Percentiles rank a stretch among this genome's conserved stretches.
These are phyloP conservation scores for Phyllostomus hastatus DNA, from an alignment of 2,113 vertebrate species.

Conservation along the genomic window DNA sequence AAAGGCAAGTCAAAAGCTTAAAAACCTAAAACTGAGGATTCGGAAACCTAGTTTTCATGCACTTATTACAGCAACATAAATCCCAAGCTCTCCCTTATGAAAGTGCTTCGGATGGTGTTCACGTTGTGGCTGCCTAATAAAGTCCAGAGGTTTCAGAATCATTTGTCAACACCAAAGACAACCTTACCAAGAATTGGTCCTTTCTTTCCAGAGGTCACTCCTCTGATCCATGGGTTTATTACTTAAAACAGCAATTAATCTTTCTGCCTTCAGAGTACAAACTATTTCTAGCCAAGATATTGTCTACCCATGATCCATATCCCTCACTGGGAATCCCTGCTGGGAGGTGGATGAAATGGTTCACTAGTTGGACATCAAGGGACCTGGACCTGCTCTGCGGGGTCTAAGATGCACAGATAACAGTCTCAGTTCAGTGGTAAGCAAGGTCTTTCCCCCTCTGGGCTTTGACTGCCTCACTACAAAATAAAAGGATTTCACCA, in stretches of 20 bases:
- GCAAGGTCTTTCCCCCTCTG: not conserved
- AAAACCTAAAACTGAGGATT: not conserved
- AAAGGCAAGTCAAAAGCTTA: slow-evolving; percentile 6
- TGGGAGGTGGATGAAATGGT: not conserved
- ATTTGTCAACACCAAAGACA: slow-evolving; percentile 58
- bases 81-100: not conserved
- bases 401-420: not conserved
- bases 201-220: slow-evolving; percentile 9
- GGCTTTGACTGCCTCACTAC: not conserved
- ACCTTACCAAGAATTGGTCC: slow-evolving; percentile 20
- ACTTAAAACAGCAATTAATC: slow-evolving; percentile 57
- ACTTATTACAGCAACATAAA: not conserved
- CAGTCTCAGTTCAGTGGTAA: not conserved
- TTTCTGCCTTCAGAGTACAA: slow-evolving; percentile 34
- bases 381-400: not conserved
- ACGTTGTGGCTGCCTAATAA: not conserved
- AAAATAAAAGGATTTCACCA: not conserved
- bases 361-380: not conserved
- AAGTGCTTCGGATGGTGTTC: not conserved
- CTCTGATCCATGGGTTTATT: slow-evolving; percentile 45
- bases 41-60: not conserved
- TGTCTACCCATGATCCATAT: not conserved
- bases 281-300: not conserved
- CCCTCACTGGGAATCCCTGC: not conserved
- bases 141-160: slow-evolving; percentile 59